phyloP scores from a whole-genome alignment of 2,888 invertebrate species.

The Tribolium freemani region DNA sequence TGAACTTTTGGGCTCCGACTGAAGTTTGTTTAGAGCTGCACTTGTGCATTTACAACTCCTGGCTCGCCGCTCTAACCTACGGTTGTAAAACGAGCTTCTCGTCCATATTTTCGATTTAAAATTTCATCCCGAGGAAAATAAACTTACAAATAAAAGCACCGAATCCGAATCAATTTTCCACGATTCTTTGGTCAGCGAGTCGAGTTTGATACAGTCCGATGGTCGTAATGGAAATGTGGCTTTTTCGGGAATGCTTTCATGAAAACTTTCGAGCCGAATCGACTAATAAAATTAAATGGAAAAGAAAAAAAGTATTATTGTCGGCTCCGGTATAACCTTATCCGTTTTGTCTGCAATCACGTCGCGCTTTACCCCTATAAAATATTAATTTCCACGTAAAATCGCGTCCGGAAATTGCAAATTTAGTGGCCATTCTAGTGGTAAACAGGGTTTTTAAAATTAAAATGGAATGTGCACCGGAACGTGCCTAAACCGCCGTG shows the following conservation, averaged over 20 bases:
- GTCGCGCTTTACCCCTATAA: constrained; percentile 26
- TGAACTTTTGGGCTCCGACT: constrained; percentile 32
- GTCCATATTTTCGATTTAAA: constrained; percentile 43
- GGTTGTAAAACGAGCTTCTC: constrained; percentile 20
- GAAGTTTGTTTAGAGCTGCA: constrained; percentile 38
- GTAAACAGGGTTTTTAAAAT: constrained; percentile 54
- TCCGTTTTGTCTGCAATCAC: constrained; percentile 24
- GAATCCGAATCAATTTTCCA: constrained; percentile 41
- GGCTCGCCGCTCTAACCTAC: constrained; percentile 3
- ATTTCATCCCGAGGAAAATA: constrained; percentile 35
- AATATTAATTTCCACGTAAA: constrained; percentile 51
- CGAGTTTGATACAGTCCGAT: constrained; percentile 40
- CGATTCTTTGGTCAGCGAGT: constrained; percentile 41
- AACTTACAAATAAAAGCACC: constrained; percentile 34
- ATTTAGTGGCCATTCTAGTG: constrained; percentile 53
- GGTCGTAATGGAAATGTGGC: constrained; percentile 38
- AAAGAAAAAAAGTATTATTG: constrained; percentile 3
- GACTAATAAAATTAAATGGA: constrained; percentile 31
- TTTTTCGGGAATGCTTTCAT: constrained; percentile 26
- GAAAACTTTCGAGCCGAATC: constrained; percentile 11
- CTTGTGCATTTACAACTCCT: constrained; percentile 31
- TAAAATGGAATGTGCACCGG: constrained; percentile 60
- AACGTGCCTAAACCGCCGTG: constrained; percentile 58
- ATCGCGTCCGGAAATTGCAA: constrained; percentile 57
- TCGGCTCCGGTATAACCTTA: constrained; percentile 19